Base-by-base conservation (phyloP, 2,888 invertebrate species). In the Clostera curtula region DNA sequence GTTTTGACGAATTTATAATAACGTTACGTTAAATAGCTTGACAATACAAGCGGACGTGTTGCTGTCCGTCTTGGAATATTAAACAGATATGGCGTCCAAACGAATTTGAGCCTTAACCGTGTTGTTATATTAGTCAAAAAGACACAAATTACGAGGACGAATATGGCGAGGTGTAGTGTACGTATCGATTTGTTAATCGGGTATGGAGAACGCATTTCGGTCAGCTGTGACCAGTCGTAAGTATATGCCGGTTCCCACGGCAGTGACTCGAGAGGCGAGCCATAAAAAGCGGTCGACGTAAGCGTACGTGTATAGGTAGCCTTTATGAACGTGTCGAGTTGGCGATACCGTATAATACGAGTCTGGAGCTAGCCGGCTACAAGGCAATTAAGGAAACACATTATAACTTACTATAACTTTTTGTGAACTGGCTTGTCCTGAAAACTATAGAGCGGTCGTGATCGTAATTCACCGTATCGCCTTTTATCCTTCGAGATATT, bases 201-300 rank as follows among this genome's bases (percentile, higher is more conserved):
- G 71, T 79, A 80, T 71, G 76, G 74, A 77, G 75, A 77, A 68
- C 83, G 82, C 79, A 82, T 80, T 85, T 83, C 74, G 82, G 82
- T 79, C 82, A 82, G 82, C 80, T 79, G 82, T 73, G 64, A 69
- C 64, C 61, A 64, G 57, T 44, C 54, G 68, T 76, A 79, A 79
- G 83, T 76, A 65, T 72, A 77, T 75, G 83, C 76, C 61, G 72
- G 79, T 85, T 84, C 83, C 76, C 77, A 84, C 84, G 80, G 59
- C 77, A 71, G 71, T 74, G 73, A 79, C 72, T 73, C 67, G 68
- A 67, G 72, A 66, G 62, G 48, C 70, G 54, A 68, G 58, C 76
- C 76, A 82, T 82, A 79, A 83, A 79, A 82, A 82, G 76, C 68
- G 66, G 60, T 55, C 71, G 70, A 73, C 72, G 75, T 69, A 64